These are phyloP conservation scores for Napeogenes sylphis DNA, from an alignment of 2,888 invertebrate genomes.

Conservation along the genomic window DNA sequence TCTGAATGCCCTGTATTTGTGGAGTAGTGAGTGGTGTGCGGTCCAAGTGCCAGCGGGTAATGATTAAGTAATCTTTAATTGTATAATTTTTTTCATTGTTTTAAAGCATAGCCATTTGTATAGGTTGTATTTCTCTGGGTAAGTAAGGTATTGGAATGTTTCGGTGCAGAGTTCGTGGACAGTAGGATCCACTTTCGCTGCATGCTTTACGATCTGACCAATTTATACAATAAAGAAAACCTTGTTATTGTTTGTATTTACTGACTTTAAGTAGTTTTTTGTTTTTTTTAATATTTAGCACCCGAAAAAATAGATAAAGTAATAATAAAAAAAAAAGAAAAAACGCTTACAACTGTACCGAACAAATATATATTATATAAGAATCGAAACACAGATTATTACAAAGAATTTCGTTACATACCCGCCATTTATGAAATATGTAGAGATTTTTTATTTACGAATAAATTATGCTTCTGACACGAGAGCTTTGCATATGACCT, in stretches of 20 bases:
- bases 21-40: conserved; percentile 5
- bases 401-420: conserved; percentile 14
- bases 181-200: too few species aligned
- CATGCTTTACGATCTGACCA: too few species aligned
- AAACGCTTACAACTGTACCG: conserved; percentile 13
- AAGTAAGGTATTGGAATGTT: too few species aligned
- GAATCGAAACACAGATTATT: conserved; percentile 21
- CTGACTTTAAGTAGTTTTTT: too few species aligned
- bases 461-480: conserved; percentile 28
- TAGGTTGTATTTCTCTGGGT: too few species aligned
- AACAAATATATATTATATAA: conserved; percentile 12
- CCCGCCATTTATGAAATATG: conserved; percentile 26
- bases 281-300: too few species aligned
- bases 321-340: background rate
- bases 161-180: too few species aligned
- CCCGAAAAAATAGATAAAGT: too few species aligned
- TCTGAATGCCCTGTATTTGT: conserved; percentile 26
- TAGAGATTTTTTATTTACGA: conserved; percentile 28
- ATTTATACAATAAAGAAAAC: too few species aligned
- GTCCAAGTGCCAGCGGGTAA: conserved; percentile 11
- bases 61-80: background rate
- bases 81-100: too few species aligned
- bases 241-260: too few species aligned
- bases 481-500: conserved; percentile 23
- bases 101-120: too few species aligned